Evolutionary conservation across 2,797 vertebrate genomes (phyloP).

Genomic region (Euthynnus affinis): DNA sequence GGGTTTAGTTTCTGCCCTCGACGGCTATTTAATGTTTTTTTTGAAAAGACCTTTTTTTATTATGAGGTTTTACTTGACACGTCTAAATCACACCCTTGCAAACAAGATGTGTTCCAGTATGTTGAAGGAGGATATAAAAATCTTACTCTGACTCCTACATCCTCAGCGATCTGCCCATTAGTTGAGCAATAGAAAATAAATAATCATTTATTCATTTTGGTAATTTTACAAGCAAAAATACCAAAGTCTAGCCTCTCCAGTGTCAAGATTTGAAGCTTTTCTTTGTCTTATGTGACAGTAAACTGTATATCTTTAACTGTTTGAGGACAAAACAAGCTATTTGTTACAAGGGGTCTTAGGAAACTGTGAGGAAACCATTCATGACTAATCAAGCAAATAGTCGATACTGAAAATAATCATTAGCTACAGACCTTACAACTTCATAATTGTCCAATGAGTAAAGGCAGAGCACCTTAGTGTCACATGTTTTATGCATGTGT

Average conservation of each 20-base stretch:
- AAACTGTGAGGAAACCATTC: not conserved
- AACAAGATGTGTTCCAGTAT: conserved; percentile 22
- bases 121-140: conserved; percentile 6
- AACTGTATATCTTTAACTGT: not conserved
- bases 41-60: conserved; percentile 7
- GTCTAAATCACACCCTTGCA: conserved; percentile 16
- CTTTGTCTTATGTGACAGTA: not conserved
- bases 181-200: not conserved
- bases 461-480: conserved; percentile 4
- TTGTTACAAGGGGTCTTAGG: not conserved
- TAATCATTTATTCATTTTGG: not conserved
- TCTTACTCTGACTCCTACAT: not conserved
- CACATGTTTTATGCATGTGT: conserved; percentile 7
- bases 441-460: not conserved
- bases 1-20: not conserved
- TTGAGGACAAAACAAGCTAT: not conserved
- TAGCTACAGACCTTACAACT: not conserved
- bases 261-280: not conserved
- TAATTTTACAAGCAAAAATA: not conserved
- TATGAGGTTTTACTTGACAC: conserved; percentile 1
- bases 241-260: not conserved
- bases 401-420: not conserved
- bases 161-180: not conserved
- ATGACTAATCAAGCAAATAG: not conserved
- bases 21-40: conserved; percentile 35